A percentile compares a stretch with the other conserved stretches of the same genome.
phyloP scores from a whole-genome alignment of 2,888 invertebrate species.

The Isoperla grammatica region DNA sequence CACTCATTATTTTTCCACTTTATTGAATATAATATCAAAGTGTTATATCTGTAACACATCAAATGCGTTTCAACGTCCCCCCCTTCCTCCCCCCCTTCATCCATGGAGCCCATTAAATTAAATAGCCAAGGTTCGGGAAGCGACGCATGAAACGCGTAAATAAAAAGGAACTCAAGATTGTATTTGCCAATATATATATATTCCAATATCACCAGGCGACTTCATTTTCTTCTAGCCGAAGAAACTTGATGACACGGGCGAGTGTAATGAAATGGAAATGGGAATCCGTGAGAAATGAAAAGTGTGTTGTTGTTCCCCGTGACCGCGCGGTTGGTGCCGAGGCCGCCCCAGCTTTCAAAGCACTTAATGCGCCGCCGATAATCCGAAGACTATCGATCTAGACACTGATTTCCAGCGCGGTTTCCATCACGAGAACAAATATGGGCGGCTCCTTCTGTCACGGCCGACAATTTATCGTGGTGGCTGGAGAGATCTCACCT shows the following conservation, averaged over 20 bases:
- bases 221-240: too few relatives aligned
- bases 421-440: conserved; percentile 23
- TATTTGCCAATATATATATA: conserved; percentile 2
- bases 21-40: too few relatives aligned
- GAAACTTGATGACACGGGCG: background rate
- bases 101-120: too few relatives aligned
- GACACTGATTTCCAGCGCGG: conserved; percentile 12
- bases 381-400: conserved; percentile 14
- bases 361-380: conserved; percentile 10
- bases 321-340: background rate
- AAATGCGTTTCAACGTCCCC: too few relatives aligned
- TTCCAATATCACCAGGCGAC: background rate
- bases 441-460: background rate
- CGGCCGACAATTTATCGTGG: background rate
- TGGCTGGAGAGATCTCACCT: too few relatives aligned
- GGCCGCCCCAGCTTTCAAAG: background rate
- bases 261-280: background rate
- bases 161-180: too few relatives aligned
- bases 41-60: too few relatives aligned
- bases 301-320: background rate
- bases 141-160: too few relatives aligned
- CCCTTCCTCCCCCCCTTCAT: too few relatives aligned
- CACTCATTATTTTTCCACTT: too few relatives aligned
- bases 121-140: too few relatives aligned
- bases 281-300: conserved; percentile 10